Conservation (phyloP, 2,888 invertebrate genomes). For the Hyposoter dolosus region DNA sequence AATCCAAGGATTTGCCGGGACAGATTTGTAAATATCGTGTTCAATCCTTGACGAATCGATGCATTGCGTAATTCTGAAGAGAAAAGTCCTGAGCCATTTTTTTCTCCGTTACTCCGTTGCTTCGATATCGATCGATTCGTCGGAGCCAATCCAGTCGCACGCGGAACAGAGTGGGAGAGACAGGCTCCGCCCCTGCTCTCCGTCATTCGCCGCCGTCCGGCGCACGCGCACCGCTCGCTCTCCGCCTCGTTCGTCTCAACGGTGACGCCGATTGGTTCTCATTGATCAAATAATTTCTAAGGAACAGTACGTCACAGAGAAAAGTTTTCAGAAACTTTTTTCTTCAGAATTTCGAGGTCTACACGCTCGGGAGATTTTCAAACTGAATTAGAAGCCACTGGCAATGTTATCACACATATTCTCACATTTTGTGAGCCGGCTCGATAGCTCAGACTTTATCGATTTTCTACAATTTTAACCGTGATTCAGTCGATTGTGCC, state of each 20-base stretch:
- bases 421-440: neutral
- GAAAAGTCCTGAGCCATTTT: neutral
- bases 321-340: neutral
- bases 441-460: neutral
- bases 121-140: neutral
- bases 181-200: neutral
- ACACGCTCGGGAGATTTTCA: neutral
- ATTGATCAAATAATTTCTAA: neutral
- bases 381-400: neutral
- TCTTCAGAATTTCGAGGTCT: neutral
- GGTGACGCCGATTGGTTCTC: neutral
- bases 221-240: neutral
- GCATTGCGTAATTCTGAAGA: neutral
- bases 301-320: neutral
- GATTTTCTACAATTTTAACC: constrained; percentile 25
- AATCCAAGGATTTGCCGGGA: neutral
- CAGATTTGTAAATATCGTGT: neutral
- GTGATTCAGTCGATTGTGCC: neutral
- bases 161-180: neutral
- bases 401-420: too few species aligned
- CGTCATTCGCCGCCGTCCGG: neutral
- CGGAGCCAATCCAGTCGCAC: neutral
- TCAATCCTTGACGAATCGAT: neutral
- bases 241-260: neutral
- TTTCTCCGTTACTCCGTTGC: neutral